phyloP scores from a whole-genome alignment of 2,797 vertebrate genomes.

The Phyllotis vaccarum region DNA sequence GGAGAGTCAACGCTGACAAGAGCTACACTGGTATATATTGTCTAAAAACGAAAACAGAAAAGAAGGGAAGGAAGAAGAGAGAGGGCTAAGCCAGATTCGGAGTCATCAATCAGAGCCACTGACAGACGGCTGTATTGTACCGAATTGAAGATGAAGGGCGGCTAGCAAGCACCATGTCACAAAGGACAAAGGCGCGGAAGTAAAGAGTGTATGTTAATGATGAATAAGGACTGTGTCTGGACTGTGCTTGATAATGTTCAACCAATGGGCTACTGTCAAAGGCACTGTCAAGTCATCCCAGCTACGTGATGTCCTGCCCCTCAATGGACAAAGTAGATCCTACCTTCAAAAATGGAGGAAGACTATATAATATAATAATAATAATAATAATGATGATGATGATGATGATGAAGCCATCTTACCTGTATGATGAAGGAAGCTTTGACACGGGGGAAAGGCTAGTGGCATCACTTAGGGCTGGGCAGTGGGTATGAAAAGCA shows the following conservation, averaged over 20 bases:
- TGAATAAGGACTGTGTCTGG: neutral
- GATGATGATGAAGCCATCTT: neutral
- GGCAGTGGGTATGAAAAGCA: neutral
- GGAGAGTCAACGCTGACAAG: neutral
- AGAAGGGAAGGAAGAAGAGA: neutral
- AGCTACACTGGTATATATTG: neutral
- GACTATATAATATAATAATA: neutral
- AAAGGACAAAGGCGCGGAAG: conserved; percentile 40
- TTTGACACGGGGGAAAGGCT: neutral
- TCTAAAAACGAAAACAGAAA: neutral
- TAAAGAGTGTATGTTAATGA: neutral
- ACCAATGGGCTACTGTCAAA: neutral
- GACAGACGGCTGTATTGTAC: neutral
- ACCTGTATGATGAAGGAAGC: neutral
- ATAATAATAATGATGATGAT: neutral
- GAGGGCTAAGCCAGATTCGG: neutral
- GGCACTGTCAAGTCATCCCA: conserved; percentile 21
- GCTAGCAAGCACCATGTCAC: neutral
- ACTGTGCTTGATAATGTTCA: neutral
- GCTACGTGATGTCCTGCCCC: neutral
- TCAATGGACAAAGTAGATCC: neutral
- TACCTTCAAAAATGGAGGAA: neutral
- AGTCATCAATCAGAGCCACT: conserved; percentile 7
- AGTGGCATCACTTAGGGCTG: neutral
- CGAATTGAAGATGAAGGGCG: neutral